Evolutionary conservation across 2,888 invertebrate genomes (phyloP).

Genomic region (Pollenia amentaria): DNA sequence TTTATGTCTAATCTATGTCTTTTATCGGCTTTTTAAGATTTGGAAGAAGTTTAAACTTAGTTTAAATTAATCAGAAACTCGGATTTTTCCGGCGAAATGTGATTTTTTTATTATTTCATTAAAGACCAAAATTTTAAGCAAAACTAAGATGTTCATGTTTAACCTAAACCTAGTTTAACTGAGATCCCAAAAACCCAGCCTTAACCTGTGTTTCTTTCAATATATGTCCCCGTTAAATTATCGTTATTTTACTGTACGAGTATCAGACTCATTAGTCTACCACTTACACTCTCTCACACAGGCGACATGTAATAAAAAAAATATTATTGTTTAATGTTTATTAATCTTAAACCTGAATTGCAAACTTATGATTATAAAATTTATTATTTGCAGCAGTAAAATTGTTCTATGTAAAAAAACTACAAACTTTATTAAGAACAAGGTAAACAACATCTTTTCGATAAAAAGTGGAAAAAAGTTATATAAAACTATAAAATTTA

Average conservation of each 20-base stretch:
- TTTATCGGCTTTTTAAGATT: too few species aligned
- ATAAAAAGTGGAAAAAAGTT: slow-evolving; percentile 35
- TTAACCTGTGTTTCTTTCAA: background rate
- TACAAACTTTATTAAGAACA: slow-evolving; percentile 65
- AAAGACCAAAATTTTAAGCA: too few species aligned
- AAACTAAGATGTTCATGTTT: too few species aligned
- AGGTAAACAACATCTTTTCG: slow-evolving; percentile 59
- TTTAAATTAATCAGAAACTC: too few species aligned
- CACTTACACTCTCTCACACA: background rate
- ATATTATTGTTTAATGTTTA: slow-evolving; percentile 42
- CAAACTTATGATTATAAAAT: slow-evolving; percentile 34
- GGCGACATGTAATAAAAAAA: slow-evolving; percentile 45
- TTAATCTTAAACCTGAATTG: slow-evolving; percentile 45
- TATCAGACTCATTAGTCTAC: background rate
- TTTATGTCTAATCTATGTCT: background rate
- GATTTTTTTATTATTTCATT: too few species aligned
- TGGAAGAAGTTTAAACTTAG: too few species aligned
- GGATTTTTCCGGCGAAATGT: too few species aligned
- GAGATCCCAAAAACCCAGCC: too few species aligned
- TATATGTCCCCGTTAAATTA: background rate
- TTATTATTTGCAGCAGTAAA: slow-evolving; percentile 18
- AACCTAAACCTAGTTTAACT: too few species aligned
- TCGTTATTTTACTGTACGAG: too few species aligned
- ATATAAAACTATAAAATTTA: slow-evolving; percentile 17
- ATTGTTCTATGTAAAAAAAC: slow-evolving; percentile 3